Percentiles rank a stretch among this genome's conserved stretches.
These are phyloP conservation scores for Agrochola lota DNA, from an alignment of 2,888 invertebrate genomes.

Conservation along the genomic window DNA sequence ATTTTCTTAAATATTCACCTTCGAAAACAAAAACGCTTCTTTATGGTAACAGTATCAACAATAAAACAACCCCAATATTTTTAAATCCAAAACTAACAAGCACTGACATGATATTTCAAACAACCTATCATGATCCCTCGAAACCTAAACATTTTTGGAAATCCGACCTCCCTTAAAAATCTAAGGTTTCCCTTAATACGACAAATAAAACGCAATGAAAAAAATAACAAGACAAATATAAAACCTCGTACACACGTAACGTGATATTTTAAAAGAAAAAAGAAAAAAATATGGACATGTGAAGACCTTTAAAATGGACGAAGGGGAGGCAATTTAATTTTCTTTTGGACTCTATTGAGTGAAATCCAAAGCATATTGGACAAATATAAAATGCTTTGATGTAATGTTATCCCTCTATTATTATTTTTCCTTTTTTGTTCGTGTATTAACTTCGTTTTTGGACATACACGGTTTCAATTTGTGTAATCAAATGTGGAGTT, in stretches of 20 bases:
- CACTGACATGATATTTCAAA: slow-evolving; percentile 22
- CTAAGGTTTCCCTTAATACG: slow-evolving; percentile 83
- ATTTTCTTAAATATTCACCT: too few relatives aligned
- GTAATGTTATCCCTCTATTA: slow-evolving; percentile 81
- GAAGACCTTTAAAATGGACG: slow-evolving; percentile 87
- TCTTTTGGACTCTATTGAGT: slow-evolving; percentile 83
- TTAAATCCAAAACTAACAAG: slow-evolving; percentile 26
- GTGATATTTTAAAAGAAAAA: slow-evolving; percentile 85
- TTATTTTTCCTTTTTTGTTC: slow-evolving; percentile 71
- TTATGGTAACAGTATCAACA: neutral
- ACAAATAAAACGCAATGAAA: slow-evolving; percentile 77
- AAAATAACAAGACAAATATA: slow-evolving; percentile 83
- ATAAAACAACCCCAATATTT: neutral
- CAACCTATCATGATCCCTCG: slow-evolving; percentile 27
- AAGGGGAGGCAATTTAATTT: slow-evolving; percentile 87
- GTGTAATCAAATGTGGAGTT: slow-evolving; percentile 36
- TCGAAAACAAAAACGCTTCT: too few relatives aligned
- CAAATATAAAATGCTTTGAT: slow-evolving; percentile 85
- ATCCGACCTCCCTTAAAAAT: slow-evolving; percentile 64
- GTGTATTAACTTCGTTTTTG: slow-evolving; percentile 77
- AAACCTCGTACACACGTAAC: slow-evolving; percentile 79
- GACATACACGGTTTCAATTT: slow-evolving; percentile 39
- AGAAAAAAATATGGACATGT: slow-evolving; percentile 75
- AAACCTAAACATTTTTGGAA: slow-evolving; percentile 55
- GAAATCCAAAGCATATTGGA: slow-evolving; percentile 89